A percentile compares a stretch with the other conserved stretches of the same genome.
Evolutionary conservation across 2,797 vertebrate genomes (phyloP).

Genomic region (Cynopterus sphinx): DNA sequence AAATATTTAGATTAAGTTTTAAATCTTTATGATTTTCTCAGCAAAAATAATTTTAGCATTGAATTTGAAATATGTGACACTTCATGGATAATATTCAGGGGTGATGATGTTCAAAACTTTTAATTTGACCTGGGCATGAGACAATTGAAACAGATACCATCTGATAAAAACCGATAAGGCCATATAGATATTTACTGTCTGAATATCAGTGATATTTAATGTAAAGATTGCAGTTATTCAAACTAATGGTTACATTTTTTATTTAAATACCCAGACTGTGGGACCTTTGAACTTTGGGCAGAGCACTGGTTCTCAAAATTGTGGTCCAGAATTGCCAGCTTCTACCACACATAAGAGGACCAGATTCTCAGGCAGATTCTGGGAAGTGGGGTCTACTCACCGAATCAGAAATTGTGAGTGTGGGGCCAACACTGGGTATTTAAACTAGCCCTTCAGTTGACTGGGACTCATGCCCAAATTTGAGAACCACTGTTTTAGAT

Average conservation of each 20-base stretch:
- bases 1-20: not conserved
- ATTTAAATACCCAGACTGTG: not conserved
- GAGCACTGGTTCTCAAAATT: not conserved
- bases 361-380: not conserved
- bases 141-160: not conserved
- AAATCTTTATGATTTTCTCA: slow-evolving; percentile 27
- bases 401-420: not conserved
- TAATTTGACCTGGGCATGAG: not conserved
- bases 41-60: not conserved
- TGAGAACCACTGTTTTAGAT: not conserved
- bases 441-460: not conserved
- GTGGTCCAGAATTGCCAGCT: not conserved
- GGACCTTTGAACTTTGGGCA: not conserved
- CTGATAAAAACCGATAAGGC: not conserved
- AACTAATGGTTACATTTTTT: not conserved
- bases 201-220: not conserved
- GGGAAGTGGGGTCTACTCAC: not conserved
- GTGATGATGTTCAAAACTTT: not conserved
- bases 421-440: not conserved
- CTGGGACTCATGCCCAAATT: not conserved
- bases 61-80: not conserved
- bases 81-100: not conserved
- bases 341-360: not conserved
- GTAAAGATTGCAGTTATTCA: not conserved
- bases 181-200: not conserved